Evolutionary conservation across 37 sponge, comb jelly and placozoan species (phyloP), one percentile per base, ranked within the genome.

Genomic region (Spongilla lacustris): DNA sequence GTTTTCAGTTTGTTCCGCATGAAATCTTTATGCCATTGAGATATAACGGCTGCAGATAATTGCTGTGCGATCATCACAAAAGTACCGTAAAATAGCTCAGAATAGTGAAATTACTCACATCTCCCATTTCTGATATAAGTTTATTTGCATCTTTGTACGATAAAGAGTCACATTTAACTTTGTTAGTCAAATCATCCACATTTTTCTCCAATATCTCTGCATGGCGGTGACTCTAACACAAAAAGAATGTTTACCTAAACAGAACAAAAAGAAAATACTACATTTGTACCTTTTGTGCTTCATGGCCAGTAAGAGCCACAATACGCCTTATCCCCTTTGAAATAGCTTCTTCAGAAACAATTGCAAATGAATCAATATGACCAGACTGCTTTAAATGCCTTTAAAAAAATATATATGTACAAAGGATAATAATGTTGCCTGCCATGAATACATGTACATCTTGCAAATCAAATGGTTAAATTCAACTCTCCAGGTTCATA

Each of bases 311-410:
- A 17, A 99, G 87, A 74, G 99, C 99, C 29, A 97, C 93, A 28
- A 99, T 99, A n/a, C 99, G 88, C 24, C 99, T 77, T 76, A 99
- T 92, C 4, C 99, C 98, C 68, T 97, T 97, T 1, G 98, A 78
- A 27, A 97, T 95, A 11, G 98, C 96, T 84, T 99, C 98, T 79
- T 99, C 98, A 37, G 91, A 89, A 22, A 97, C 92, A 21, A 99
- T 84, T 25, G 96, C 98, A 89, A 99, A 95, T 9, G 92, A 87
- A 23, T 74, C 79, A 73, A 99, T 97, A 74, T 99, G 96, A 22
- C 92, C 90, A 36, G 93, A 83, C 37, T 80, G 89, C 4, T 71
- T 90, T 22, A 99, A 76, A 69, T 99, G 99, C 4, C 96, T 95
- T 69, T 73, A 1, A 14, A 21, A 1, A 33, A 31, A 73, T 17